These are phyloP conservation scores for Boulengeromyrus knoepffleri DNA, from an alignment of 2,113 vertebrate species.

Conservation along the genomic window DNA sequence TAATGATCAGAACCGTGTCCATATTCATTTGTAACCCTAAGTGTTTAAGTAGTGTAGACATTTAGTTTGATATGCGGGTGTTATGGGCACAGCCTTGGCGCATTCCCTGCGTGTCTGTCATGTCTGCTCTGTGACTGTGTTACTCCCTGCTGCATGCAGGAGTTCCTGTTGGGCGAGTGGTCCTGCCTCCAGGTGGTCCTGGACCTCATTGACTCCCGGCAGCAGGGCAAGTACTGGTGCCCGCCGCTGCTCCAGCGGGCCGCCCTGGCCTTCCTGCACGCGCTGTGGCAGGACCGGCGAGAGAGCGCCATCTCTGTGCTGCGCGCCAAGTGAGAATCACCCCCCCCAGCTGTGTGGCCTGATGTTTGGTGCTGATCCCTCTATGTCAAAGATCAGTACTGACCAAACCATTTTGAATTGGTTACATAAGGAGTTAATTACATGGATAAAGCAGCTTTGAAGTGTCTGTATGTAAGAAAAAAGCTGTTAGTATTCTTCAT, in stretches of 20 bases:
- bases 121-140: not conserved
- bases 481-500: not conserved
- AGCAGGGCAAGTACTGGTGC: slow-evolving; percentile 87
- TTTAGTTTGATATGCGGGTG: not conserved
- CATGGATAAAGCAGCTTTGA: not conserved
- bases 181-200: slow-evolving; percentile 89
- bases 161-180: slow-evolving; percentile 86
- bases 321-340: slow-evolving; percentile 73
- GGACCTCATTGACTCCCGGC: slow-evolving; percentile 81
- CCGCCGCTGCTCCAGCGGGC: slow-evolving; percentile 84
- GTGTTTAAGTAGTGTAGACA: not conserved
- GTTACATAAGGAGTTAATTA: not conserved
- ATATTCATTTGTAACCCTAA: not conserved
- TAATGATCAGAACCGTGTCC: not conserved
- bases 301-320: slow-evolving; percentile 93
- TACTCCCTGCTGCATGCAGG: slow-evolving; percentile 50
- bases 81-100: not conserved
- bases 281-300: slow-evolving; percentile 92
- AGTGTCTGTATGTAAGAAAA: not conserved
- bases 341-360: not conserved
- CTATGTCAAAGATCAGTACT: not conserved
- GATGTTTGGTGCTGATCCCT: not conserved
- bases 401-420: not conserved
- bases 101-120: not conserved
- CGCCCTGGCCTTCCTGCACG: slow-evolving; percentile 85